Evolutionary conservation across 2,113 vertebrate species (phyloP).

Genomic region (Cyrtonyx montezumae): DNA sequence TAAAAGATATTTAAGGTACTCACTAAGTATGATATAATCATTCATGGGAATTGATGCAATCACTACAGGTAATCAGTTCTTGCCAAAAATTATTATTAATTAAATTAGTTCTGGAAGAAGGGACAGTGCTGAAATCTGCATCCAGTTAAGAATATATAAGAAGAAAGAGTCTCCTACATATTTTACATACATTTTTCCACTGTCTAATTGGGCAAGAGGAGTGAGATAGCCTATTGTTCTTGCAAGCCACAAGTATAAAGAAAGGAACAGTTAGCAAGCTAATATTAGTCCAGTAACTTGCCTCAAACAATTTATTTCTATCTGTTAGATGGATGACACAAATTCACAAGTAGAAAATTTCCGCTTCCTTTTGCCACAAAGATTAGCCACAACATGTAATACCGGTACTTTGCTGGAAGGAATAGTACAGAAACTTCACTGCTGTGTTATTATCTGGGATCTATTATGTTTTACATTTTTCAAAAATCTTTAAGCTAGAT

Average conservation of each 20-base stretch:
- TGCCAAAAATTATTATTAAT: constrained; percentile 70
- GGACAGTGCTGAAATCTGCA: neutral
- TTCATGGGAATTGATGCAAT: constrained; percentile 66
- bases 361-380: constrained; percentile 70
- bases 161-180: constrained; percentile 40
- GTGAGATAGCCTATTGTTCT: constrained; percentile 63
- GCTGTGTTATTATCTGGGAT: constrained; percentile 90
- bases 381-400: constrained; percentile 72
- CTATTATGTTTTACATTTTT: constrained; percentile 94
- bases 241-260: constrained; percentile 65
- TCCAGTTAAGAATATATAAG: constrained; percentile 36
- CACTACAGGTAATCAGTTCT: constrained; percentile 67
- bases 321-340: constrained; percentile 66
- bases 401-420: constrained; percentile 78
- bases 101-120: constrained; percentile 51
- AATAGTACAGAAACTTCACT: constrained; percentile 78
- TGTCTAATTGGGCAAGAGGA: constrained; percentile 71
- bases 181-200: constrained; percentile 67
- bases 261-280: constrained; percentile 70
- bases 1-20: constrained; percentile 59
- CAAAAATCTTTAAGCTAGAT: constrained; percentile 91
- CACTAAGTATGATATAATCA: constrained; percentile 55
- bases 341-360: constrained; percentile 51
- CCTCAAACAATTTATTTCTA: constrained; percentile 58
- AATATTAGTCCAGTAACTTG: constrained; percentile 67